phyloP scores from a whole-genome alignment of 1,140 invertebrate species.

The Bathynomus jamesi region DNA sequence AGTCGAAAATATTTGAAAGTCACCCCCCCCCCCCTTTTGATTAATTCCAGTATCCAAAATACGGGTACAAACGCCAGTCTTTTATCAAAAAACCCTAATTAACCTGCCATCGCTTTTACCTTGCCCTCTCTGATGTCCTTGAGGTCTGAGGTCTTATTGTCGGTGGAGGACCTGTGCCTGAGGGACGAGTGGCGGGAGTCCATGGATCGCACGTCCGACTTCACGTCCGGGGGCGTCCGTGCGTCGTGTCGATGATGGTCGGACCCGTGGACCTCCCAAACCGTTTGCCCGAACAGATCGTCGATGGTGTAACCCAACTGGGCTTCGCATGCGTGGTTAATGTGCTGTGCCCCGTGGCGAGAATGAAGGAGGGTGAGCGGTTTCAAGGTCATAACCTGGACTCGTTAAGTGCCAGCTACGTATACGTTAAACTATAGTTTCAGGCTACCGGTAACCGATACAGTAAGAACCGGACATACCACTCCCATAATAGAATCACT shows the following conservation, averaged over 20 bases:
- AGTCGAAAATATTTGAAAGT: no score
- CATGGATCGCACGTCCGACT: slow-evolving; percentile 3
- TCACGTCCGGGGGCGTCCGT: slow-evolving; percentile 2
- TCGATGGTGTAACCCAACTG: slow-evolving; percentile 62
- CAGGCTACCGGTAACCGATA: not conserved
- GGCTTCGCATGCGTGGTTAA: slow-evolving; percentile 68
- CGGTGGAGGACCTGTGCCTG: not conserved
- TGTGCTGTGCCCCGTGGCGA: slow-evolving; percentile 55
- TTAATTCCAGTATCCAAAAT: no score
- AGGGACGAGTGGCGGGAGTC: not conserved
- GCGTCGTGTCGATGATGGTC: slow-evolving; percentile 39
- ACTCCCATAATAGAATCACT: not conserved
- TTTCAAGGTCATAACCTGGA: not conserved
- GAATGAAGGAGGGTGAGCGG: not conserved
- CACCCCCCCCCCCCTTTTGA: no score
- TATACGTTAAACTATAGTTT: not conserved
- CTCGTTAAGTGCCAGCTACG: not conserved
- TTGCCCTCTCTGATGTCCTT: not conserved
- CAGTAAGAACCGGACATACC: no score
- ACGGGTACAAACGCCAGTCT: no score
- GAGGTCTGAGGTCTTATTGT: not conserved
- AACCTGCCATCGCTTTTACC: no score
- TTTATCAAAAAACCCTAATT: no score
- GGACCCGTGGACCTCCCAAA: slow-evolving; percentile 47
- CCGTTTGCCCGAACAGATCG: slow-evolving; percentile 65